Evolutionary conservation across 2,797 vertebrate species (phyloP).

Genomic region (Myripristis murdjan): DNA sequence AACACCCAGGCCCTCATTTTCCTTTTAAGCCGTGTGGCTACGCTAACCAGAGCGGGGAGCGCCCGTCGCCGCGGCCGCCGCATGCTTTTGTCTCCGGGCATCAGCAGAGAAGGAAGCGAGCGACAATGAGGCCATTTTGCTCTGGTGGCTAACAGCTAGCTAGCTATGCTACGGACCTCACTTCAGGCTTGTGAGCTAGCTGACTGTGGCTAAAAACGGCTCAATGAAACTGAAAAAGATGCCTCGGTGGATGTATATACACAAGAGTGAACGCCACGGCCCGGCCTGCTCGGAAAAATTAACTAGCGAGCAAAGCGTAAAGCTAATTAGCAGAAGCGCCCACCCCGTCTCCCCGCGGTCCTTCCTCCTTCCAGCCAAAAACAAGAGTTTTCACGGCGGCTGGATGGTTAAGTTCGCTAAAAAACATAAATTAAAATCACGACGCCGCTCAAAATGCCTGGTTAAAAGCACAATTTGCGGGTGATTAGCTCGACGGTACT

Average conservation of each 20-base stretch:
- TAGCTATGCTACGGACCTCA: conserved; percentile 38
- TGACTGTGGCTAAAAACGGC: conserved; percentile 32
- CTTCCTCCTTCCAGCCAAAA: conserved; percentile 76
- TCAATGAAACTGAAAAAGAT: conserved; percentile 14
- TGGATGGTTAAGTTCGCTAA: conserved; percentile 51
- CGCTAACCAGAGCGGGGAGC: accelerated
- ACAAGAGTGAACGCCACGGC: background rate
- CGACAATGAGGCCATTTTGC: conserved; percentile 88
- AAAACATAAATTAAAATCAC: no score
- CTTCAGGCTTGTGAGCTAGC: conserved; percentile 19
- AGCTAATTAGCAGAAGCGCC: conserved; percentile 69
- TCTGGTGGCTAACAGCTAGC: conserved; percentile 75
- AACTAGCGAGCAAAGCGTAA: conserved; percentile 40
- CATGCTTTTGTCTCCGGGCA: conserved; percentile 85
- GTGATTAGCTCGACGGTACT: conserved; percentile 37
- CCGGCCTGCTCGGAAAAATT: background rate
- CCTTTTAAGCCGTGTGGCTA: accelerated
- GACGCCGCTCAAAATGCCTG: background rate
- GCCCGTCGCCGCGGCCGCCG: conserved; percentile 47
- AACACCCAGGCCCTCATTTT: accelerated
- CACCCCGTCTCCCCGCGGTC: conserved; percentile 69
- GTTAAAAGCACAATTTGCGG: conserved; percentile 13
- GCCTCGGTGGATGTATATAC: background rate
- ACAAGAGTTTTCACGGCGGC: conserved; percentile 71
- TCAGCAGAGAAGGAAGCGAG: conserved; percentile 54